Base-by-base conservation (phyloP, 2,113 vertebrate species). In the Clinocottus analis region DNA sequence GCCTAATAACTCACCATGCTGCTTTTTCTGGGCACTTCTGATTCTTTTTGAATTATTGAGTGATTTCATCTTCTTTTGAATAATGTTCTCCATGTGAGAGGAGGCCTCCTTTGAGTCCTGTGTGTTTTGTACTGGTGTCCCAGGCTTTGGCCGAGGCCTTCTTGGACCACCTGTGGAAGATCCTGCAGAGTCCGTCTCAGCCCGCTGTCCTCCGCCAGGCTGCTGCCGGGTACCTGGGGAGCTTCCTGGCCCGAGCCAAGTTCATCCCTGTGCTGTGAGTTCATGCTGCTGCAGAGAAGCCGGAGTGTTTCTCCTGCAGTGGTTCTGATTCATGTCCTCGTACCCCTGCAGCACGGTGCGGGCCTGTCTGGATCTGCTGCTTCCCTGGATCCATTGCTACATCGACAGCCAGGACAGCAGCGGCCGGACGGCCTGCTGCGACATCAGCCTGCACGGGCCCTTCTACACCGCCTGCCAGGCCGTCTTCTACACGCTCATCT, bases 81-180 rank as follows among this genome's bases (percentile, higher is more conserved):
- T 7, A 58, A 3, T 31, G 25, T 0, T n/a, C n/a, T n/a, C n/a
- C n/a, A n/a, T n/a, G n/a, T n/a, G n/a, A n/a, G n/a, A n/a, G n/a
- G n/a, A n/a, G n/a, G n/a, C 27, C 12, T 14, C 2, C 31, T 13
- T 68, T 7, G 2, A 37, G 3, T 43, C 5, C 19, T 49, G 3
- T n/a, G 6, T 58, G 11, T 13, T 0, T 14, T 16, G 10, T 23
- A 68, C 41, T 11, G 12, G 33, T 53, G 10, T 80, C 66, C 12
- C 81, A 99, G 98, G 96, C 95, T 1, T 92, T 99, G 21, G 95
- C 97, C 7, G 98, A 99, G 87, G 97, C 97, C 33, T 99, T 99
- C 91, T 90, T 99, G 91, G 97, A 99, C 68, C 97, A 99, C 91
- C 94, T 99, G 72, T 99, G 98, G 98, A 99, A 96, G 89, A 95